Base-by-base conservation (phyloP, 1,140 invertebrate species). In the Atta colombica region DNA sequence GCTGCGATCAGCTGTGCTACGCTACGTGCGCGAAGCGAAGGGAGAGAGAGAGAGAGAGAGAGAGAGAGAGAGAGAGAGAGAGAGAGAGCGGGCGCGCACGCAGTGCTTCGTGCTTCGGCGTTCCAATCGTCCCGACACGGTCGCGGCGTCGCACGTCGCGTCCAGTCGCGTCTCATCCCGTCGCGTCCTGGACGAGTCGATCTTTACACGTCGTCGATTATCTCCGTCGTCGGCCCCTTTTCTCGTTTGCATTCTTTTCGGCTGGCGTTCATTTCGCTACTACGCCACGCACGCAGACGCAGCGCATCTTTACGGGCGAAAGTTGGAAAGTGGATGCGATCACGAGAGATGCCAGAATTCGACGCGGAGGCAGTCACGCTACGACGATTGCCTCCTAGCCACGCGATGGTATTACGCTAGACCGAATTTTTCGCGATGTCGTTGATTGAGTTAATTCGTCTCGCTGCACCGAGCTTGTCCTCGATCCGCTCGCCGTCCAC, bases 141-240 rank as follows among this genome's bases (percentile, higher is more conserved):
- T 39, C 55, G 6, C 60, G 55, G 53, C 51, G 51, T 86, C 78
- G 74, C 39, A 21, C 55, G 55, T 58, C 55, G 18, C 53, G 39
- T 45, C 8, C 8, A 5, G 55, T 58, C 55, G 18, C 18, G 10
- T 45, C 39, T 0, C 39, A 10, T 45, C 39, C 8, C 39, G 39
- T 45, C 39, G 72, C 28, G 77, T 87, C 53, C 8, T 55, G 53
- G 68, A 49, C 87, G 58, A 80, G 58, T 68, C 72, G 6, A 39
- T 39, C 35, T 0, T 0, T 35, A 7, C 8, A 68, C 28, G 77
- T 87, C 53, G 58, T 68, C 72, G 58, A 75, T 45, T 7, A 60
- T 69, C 58, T 31, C 58, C 28, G 61, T 63, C 61, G 61, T 87
- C 45, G 3, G 10, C 51, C 18, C 16, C 6, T 16, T 35, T 39